Percentiles rank a stretch among this genome's conserved stretches.
phyloP scores from a whole-genome alignment of 1,140 invertebrate species.

The Anoplophora glabripennis region DNA sequence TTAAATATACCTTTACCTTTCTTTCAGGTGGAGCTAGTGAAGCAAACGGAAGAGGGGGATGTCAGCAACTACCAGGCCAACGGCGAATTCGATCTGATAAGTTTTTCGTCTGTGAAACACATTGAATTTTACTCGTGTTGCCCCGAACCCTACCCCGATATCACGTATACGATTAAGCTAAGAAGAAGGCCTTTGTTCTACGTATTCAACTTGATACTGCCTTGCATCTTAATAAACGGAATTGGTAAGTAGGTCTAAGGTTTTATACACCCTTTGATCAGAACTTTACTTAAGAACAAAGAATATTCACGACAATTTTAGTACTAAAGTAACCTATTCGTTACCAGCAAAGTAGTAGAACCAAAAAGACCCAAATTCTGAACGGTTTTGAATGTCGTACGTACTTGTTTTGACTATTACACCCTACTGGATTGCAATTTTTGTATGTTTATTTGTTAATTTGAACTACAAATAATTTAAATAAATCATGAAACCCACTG shows the following conservation, averaged over 20 bases:
- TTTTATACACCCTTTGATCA: too few species aligned
- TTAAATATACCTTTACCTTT: neutral
- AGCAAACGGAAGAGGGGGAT: slow-evolving; percentile 70
- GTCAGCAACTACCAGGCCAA: slow-evolving; percentile 76
- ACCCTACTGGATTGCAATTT: too few species aligned
- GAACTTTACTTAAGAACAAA: too few species aligned
- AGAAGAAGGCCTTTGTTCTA: slow-evolving; percentile 83
- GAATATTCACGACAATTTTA: too few species aligned
- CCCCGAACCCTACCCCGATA: slow-evolving; percentile 89
- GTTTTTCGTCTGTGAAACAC: slow-evolving; percentile 68
- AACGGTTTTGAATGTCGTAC: too few species aligned
- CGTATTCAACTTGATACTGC: slow-evolving; percentile 87
- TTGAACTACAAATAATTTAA: too few species aligned
- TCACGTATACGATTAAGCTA: slow-evolving; percentile 76
- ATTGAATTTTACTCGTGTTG: slow-evolving; percentile 88
- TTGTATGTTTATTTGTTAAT: too few species aligned
- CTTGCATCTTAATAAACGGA: slow-evolving; percentile 85
- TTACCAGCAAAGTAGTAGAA: too few species aligned
- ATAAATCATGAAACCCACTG: too few species aligned
- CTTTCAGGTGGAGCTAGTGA: slow-evolving; percentile 66
- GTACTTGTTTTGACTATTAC: too few species aligned
- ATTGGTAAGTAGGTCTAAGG: slow-evolving; percentile 62
- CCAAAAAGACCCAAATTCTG: too few species aligned
- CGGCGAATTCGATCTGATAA: slow-evolving; percentile 75
- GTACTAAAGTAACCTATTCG: too few species aligned